A percentile compares a stretch with the other conserved stretches of the same genome.
phyloP scores from a whole-genome alignment of 2,888 invertebrate genomes.

The Pilophorus perplexus region DNA sequence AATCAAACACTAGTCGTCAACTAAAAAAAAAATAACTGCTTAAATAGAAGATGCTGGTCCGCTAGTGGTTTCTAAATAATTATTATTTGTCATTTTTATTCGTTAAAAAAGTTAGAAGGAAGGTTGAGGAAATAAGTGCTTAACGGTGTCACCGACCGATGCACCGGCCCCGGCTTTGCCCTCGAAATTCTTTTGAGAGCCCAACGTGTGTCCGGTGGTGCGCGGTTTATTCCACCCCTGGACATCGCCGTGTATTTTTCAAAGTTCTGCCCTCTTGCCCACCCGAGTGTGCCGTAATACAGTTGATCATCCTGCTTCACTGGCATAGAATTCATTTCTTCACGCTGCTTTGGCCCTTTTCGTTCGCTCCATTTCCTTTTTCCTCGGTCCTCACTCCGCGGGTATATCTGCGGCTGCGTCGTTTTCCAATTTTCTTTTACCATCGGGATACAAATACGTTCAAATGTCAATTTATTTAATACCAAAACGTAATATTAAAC shows the following conservation, averaged over 20 bases:
- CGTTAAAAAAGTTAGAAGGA: too few species aligned
- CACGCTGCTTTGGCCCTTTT: conserved; percentile 35
- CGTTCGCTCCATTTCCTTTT: conserved; percentile 39
- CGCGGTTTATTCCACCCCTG: conserved; percentile 4
- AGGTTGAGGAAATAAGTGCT: too few species aligned
- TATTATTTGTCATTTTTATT: too few species aligned
- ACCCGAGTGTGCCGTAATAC: conserved; percentile 26
- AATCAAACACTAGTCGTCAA: too few species aligned
- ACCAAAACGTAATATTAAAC: too few species aligned
- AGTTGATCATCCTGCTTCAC: conserved; percentile 34
- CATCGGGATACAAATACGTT: too few species aligned
- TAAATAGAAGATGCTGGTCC: too few species aligned
- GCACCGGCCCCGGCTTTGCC: conserved; percentile 16
- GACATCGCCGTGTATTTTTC: conserved; percentile 24
- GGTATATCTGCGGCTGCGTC: neutral
- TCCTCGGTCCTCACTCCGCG: neutral
- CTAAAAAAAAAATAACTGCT: too few species aligned
- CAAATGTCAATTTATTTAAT: too few species aligned
- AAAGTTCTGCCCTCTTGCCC: conserved; percentile 30
- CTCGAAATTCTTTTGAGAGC: conserved; percentile 24
- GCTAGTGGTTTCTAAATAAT: too few species aligned
- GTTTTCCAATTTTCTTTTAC: too few species aligned
- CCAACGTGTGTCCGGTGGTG: conserved; percentile 9
- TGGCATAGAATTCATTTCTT: conserved; percentile 33
- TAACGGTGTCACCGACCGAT: conserved; percentile 13